These are phyloP conservation scores for Cololabis saira DNA, from an alignment of 2,113 vertebrate species.

Conservation along the genomic window DNA sequence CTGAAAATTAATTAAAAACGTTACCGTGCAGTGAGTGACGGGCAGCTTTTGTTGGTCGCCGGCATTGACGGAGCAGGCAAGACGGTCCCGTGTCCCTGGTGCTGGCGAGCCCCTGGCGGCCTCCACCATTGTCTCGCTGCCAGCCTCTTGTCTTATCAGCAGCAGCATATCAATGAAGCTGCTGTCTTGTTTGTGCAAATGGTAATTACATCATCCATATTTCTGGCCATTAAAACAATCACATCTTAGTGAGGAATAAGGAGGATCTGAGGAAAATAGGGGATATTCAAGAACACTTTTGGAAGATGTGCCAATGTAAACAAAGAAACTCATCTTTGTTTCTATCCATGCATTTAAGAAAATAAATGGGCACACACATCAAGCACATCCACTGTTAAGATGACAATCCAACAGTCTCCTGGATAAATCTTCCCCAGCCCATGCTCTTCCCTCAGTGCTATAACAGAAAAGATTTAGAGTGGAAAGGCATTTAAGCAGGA, in stretches of 20 bases:
- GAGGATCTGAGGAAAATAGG: conserved; percentile 39
- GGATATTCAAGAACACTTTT: conserved; percentile 50
- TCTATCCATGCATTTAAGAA: conserved; percentile 26
- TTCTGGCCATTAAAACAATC: conserved; percentile 91
- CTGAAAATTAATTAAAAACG: conserved; percentile 99
- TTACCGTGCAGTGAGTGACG: conserved; percentile 88
- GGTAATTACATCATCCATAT: conserved; percentile 99
- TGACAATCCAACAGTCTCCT: conserved; percentile 30
- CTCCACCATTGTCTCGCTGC: conserved; percentile 92
- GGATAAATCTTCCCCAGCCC: conserved; percentile 44
- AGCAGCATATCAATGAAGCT: conserved; percentile 95
- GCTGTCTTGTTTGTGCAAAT: conserved; percentile 89
- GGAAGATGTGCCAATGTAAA: conserved; percentile 44
- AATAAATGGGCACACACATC: conserved; percentile 39
- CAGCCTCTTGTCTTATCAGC: conserved; percentile 85
- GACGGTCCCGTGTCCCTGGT: conserved; percentile 88
- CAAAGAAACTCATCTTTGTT: conserved; percentile 50
- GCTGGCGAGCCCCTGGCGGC: conserved; percentile 85
- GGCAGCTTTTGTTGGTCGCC: conserved; percentile 89
- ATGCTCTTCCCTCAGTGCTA: conserved; percentile 45
- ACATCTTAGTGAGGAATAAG: conserved; percentile 79
- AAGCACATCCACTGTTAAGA: conserved; percentile 40
- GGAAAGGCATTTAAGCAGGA: conserved; percentile 73
- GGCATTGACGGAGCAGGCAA: conserved; percentile 92
- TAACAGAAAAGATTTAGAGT: conserved; percentile 62